Base-by-base conservation (phyloP, 1,140 invertebrate genomes). In the Bombus vancouverensis region DNA sequence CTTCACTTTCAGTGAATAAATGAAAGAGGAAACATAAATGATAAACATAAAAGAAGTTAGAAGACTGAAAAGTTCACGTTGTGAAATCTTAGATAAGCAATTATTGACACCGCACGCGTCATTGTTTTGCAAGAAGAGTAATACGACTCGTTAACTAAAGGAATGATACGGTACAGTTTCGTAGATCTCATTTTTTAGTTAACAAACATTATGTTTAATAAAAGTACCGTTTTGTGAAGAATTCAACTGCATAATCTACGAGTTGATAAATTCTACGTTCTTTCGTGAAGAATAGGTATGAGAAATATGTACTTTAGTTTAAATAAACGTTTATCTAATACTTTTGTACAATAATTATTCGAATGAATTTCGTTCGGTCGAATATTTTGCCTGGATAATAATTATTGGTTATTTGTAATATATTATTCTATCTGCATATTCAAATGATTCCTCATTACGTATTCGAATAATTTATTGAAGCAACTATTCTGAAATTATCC, bases 381-480 rank as follows among this genome's bases (percentile, higher is more conserved):
- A 68, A 68, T 42, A 42, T 71, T 71, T 71, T 28, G 10, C 18
- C 34, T 34, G 66, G 18, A 34, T 68, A 68, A 68, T 68, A 68
- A 68, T 68, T 68, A 68, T 68, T 68, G 66, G 66, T 68, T 68
- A 10, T 22, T 68, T 68, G 34, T 68, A 68, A 37, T 68, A 37
- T 68, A 68, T 68, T 68, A 68, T 68, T 68, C 66, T 34, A 68
- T 68, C 66, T 68, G 37, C 34, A 68, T 68, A 68, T 68, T 37
- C 66, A 68, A 68, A 68, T 68, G 18, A 34, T 68, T 68, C 0
- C 66, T 68, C 66, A 37, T 68, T 68, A 68, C 66, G 34, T 68
- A 68, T 68, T 68, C 66, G 66, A 68, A 68, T 68, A 68, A 68
- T 68, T 68, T 68, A 68, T 68, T 22, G 66, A 37, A 68, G 34